A percentile compares a stretch with the other conserved stretches of the same genome.
These are phyloP conservation scores for Punctoribates punctum DNA, from an alignment of 2,888 invertebrate species.

Conservation along the genomic window DNA sequence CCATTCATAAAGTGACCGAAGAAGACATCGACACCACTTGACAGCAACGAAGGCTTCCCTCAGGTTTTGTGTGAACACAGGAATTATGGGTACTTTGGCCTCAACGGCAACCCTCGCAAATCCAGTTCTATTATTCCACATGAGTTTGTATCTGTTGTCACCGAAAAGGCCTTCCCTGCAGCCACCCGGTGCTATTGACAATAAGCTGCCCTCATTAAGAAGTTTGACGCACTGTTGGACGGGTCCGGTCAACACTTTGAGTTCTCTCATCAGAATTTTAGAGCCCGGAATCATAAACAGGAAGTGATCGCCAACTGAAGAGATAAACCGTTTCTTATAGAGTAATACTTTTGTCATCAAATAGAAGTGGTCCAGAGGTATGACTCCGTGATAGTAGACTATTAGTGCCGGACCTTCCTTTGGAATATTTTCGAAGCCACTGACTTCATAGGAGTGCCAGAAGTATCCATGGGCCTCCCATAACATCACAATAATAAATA, in stretches of 20 bases:
- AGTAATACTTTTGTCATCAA: conserved; percentile 76
- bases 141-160: conserved; percentile 77
- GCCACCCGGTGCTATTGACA: conserved; percentile 86
- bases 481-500: conserved; percentile 78
- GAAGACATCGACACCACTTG: conserved; percentile 60
- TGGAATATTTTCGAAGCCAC: conserved; percentile 87
- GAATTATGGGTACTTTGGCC: conserved; percentile 93
- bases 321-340: conserved; percentile 68
- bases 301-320: conserved; percentile 90
- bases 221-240: conserved; percentile 80
- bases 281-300: conserved; percentile 84
- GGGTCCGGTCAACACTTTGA: conserved; percentile 88
- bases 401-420: conserved; percentile 71
- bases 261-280: conserved; percentile 69
- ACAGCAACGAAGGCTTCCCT: conserved; percentile 86
- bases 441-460: conserved; percentile 76
- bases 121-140: conserved; percentile 90
- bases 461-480: conserved; percentile 97
- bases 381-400: conserved; percentile 94
- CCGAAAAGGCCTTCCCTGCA: conserved; percentile 74
- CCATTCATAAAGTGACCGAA: conserved; percentile 74
- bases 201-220: conserved; percentile 74
- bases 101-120: conserved; percentile 95
- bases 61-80: conserved; percentile 93
- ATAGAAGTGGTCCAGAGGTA: conserved; percentile 96